Base-by-base conservation (phyloP, 1,140 invertebrate species). In the Gerris buenoi region DNA sequence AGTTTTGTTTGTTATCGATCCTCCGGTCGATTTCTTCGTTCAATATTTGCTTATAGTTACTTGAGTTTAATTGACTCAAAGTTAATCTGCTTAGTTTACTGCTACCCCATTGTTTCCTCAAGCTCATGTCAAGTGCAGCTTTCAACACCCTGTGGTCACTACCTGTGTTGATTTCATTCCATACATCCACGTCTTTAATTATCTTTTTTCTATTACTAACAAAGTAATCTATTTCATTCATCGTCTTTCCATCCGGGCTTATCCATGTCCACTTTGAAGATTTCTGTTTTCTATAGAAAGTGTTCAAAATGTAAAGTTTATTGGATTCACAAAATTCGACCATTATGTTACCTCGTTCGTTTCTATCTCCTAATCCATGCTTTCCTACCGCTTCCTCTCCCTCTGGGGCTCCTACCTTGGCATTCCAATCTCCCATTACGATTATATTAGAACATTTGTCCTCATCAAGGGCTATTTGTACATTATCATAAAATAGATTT, bases 131-230 rank as follows among this genome's bases (percentile, higher is more conserved):
- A 56, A 56, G 10, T 13, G 10, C 10, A 13, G 46, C 46, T 10
- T 56, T 10, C 10, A 56, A 10, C n/a, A 22, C 25, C 22, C 27
- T 64, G 63, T 64, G 63, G 63, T 64, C 63, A 29, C 63, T 64
- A 10, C 63, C 63, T 10, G 22, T 3, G 22, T 64, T 64, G 22
- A 18, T 22, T 10, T 15, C 27, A 64, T 27, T 29, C 18, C 22
- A 25, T n/a, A n/a, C n/a, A n/a, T n/a, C n/a, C n/a, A 64, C 63
- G 27, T 64, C 22, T 10, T 64, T 26, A 15, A 64, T 27, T 64
- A 29, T 22, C 27, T 64, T 14, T 27, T 27, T 64, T 29, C 22
- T 64, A 29, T 64, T 23, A 26, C 25, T 15, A 13, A 64, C 2
- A 25, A 26, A 13, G 22, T 10, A 64, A 27, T 64, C 63, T 26